These are phyloP conservation scores for Lydus trimaculatus DNA, from an alignment of 2,888 invertebrate species.

Conservation along the genomic window DNA sequence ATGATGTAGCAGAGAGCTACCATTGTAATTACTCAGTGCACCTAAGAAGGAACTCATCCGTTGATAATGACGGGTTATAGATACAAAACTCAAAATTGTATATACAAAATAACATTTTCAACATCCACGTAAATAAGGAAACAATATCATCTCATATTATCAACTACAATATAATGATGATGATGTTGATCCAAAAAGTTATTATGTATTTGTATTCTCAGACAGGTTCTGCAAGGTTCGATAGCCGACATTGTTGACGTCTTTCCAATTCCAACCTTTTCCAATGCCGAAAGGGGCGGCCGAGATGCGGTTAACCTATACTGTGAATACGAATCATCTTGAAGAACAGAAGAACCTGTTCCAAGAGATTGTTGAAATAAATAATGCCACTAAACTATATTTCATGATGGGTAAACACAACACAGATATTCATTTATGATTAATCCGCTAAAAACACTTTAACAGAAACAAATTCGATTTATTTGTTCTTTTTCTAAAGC, in stretches of 20 bases:
- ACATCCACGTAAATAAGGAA: constrained; percentile 17
- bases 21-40: constrained; percentile 1
- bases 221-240: constrained; percentile 29
- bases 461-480: background rate
- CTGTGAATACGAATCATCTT: background rate
- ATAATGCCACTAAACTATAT: background rate
- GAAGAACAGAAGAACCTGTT: constrained; percentile 3
- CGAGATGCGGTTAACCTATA: background rate
- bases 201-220: constrained; percentile 13
- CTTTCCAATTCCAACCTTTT: background rate
- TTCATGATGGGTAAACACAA: background rate
- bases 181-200: constrained; percentile 20
- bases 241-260: constrained; percentile 19
- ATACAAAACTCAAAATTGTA: background rate
- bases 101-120: constrained; percentile 6
- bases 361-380: background rate
- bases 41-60: background rate
- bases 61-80: constrained; percentile 23
- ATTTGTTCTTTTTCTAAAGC: background rate
- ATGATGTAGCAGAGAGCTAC: background rate
- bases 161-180: constrained; percentile 10
- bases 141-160: constrained; percentile 14
- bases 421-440: background rate
- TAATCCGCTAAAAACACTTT: background rate
- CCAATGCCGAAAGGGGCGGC: constrained; percentile 6